Evolutionary conservation across 2,797 vertebrate genomes (phyloP).

Genomic region (Tokudaia tokunoshimensis): DNA sequence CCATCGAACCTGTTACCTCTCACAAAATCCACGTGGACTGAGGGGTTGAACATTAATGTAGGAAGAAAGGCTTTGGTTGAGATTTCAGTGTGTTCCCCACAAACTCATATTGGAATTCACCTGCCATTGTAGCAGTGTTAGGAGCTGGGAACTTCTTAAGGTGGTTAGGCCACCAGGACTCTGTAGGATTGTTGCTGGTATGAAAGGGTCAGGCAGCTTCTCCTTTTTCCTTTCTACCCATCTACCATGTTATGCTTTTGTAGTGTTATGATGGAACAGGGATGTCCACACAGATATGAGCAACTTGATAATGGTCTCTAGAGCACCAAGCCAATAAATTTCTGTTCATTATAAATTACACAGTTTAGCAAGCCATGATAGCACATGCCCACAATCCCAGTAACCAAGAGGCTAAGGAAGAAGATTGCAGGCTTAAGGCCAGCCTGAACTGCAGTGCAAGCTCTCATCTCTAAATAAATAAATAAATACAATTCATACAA

Average conservation of each 20-base stretch:
- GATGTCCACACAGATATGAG: background rate
- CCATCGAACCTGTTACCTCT: background rate
- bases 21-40: background rate
- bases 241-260: background rate
- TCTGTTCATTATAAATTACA: background rate
- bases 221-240: background rate
- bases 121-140: background rate
- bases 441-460: background rate
- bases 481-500: background rate
- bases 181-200: background rate
- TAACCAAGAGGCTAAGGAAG: background rate
- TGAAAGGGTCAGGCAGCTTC: background rate
- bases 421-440: background rate
- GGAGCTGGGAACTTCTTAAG: background rate
- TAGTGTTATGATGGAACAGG: background rate
- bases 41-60: background rate
- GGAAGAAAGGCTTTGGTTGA: background rate
- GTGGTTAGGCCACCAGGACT: background rate
- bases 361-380: background rate
- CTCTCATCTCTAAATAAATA: background rate
- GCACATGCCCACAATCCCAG: background rate
- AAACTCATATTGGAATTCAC: background rate
- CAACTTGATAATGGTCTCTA: background rate
- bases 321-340: background rate
- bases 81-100: background rate